Evolutionary conservation across 53 echinoderm and acorn worm genomes (phyloP).

Genomic region (Arbacia lixula): DNA sequence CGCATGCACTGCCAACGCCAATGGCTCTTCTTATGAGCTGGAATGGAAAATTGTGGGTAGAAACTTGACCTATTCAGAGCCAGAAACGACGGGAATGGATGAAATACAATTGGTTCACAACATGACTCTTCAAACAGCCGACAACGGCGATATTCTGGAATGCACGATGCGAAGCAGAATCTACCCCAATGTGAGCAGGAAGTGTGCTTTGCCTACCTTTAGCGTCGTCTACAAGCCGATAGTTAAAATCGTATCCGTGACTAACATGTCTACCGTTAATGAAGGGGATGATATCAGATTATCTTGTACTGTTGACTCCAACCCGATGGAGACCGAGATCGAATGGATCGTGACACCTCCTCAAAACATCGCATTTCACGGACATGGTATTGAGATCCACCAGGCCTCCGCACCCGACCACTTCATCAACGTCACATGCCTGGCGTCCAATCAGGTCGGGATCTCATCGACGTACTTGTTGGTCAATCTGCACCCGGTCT

Average conservation of each 20-base stretch:
- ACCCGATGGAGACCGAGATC: not conserved
- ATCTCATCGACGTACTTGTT: not conserved
- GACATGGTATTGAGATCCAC: slow-evolving; percentile 17
- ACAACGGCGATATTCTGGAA: not conserved
- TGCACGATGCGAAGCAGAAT: slow-evolving; percentile 7
- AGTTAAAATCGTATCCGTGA: not conserved
- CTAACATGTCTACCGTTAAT: slow-evolving; percentile 7
- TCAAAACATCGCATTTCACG: slow-evolving; percentile 4
- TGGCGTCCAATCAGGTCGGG: slow-evolving; percentile 16
- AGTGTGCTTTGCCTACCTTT: not conserved
- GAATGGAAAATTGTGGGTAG: not conserved
- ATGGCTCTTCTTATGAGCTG: not conserved
- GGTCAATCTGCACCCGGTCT: slow-evolving; percentile 8
- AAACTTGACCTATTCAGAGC: too few relatives aligned
- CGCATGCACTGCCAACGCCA: not conserved
- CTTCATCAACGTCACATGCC: slow-evolving; percentile 24
- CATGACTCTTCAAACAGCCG: slow-evolving; percentile 1
- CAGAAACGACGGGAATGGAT: not conserved
- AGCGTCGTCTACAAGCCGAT: slow-evolving; percentile 7
- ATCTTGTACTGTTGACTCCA: slow-evolving; percentile 13
- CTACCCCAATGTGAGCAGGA: not conserved
- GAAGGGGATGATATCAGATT: slow-evolving; percentile 21
- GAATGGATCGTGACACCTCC: slow-evolving; percentile 35
- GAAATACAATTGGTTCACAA: not conserved
- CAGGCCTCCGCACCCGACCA: not conserved